A percentile compares a stretch with the other conserved stretches of the same genome.
These are phyloP conservation scores for Chascanopsetta lugubris DNA, from an alignment of 2,113 vertebrate species.

Conservation along the genomic window DNA sequence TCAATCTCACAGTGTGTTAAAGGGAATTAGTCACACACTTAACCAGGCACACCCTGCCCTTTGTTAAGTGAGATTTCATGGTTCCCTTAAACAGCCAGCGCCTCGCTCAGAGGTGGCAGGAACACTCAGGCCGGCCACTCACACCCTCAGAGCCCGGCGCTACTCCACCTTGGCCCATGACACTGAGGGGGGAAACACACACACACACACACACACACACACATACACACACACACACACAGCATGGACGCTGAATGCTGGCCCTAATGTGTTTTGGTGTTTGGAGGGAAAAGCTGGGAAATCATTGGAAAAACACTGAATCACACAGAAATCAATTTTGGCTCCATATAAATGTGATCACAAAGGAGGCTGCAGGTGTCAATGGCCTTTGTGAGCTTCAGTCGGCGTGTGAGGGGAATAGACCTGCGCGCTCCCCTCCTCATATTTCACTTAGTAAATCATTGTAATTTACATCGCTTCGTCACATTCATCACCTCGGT, in stretches of 20 bases:
- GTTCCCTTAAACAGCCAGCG: conserved; percentile 66
- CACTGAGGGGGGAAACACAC: conserved; percentile 39
- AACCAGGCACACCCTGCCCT: conserved; percentile 70
- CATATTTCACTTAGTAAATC: too few species aligned
- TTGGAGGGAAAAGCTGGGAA: background rate
- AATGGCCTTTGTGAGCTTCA: too few species aligned
- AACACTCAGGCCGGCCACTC: conserved; percentile 56
- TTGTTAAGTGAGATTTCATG: conserved; percentile 76
- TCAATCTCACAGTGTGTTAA: conserved; percentile 77
- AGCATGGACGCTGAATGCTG: background rate
- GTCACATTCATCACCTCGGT: too few species aligned
- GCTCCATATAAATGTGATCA: background rate
- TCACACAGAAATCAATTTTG: background rate
- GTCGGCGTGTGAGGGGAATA: too few species aligned
- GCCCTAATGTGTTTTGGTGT: background rate
- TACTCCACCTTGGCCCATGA: conserved; percentile 49
- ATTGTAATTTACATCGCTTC: too few species aligned
- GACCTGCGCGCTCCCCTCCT: too few species aligned
- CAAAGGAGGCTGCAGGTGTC: too few species aligned
- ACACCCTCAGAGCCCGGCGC: conserved; percentile 28
- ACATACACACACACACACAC: background rate
- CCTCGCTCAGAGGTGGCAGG: conserved; percentile 47
- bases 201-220: background rate
- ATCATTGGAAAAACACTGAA: background rate
- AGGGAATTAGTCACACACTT: conserved; percentile 79